Percentiles rank a stretch among this genome's conserved stretches.
These are phyloP conservation scores for Eurosta solidaginis DNA, from an alignment of 1,140 invertebrate genomes.

Conservation along the genomic window DNA sequence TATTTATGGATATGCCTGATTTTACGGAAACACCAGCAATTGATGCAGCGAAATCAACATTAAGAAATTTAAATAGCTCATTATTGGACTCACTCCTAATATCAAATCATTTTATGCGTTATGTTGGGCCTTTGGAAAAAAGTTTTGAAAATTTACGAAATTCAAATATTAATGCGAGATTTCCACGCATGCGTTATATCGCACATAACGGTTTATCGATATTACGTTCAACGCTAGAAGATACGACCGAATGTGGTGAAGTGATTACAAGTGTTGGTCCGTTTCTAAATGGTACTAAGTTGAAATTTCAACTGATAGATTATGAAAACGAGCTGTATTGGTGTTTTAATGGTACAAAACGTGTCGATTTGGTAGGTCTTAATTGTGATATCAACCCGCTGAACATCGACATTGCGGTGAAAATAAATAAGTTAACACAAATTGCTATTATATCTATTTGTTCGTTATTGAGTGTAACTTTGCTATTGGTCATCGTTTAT, in stretches of 20 bases:
- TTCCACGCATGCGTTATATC: neutral
- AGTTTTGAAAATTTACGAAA: neutral
- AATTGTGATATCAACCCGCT: slow-evolving; percentile 38
- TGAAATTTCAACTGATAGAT: slow-evolving; percentile 55
- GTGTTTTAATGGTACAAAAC: slow-evolving; percentile 54
- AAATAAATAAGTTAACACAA: slow-evolving; percentile 39
- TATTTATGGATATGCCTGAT: slow-evolving; percentile 24
- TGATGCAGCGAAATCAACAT: neutral
- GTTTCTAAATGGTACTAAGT: slow-evolving; percentile 33
- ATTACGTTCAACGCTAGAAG: neutral
- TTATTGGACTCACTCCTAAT: neutral
- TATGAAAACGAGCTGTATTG: slow-evolving; percentile 52
- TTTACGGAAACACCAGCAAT: neutral
- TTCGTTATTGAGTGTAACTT: slow-evolving; percentile 47
- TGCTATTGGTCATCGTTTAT: slow-evolving; percentile 54
- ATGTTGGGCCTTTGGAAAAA: neutral
- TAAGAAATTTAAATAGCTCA: neutral
- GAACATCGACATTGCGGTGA: slow-evolving; percentile 30
- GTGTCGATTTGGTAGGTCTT: slow-evolving; percentile 42
- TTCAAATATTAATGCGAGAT: neutral
- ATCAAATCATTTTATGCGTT: neutral
- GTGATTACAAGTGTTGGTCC: neutral
- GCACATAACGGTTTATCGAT: neutral
- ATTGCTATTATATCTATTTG: slow-evolving; percentile 42
- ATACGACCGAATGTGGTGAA: neutral